Conservation (phyloP, 2,888 invertebrate species). For the Alentia gelatinosa region DNA sequence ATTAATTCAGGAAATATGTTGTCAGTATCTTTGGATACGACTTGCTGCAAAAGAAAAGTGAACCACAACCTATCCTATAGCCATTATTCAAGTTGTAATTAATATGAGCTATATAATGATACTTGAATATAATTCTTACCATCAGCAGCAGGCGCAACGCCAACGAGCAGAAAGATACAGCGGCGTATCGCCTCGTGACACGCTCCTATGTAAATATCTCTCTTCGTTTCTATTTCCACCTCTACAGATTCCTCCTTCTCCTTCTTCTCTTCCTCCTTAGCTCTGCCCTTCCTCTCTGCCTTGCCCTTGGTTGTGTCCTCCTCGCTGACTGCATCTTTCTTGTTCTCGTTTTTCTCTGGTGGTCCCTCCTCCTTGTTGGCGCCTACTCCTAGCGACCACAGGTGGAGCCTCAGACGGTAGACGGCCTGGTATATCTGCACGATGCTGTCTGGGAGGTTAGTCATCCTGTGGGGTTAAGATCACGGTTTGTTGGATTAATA, state of each 20-base stretch:
- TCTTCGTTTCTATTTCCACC: conserved; percentile 44
- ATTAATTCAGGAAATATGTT: no score
- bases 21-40: no score
- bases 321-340: background rate
- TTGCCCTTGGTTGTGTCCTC: background rate
- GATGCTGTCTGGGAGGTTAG: conserved; percentile 56
- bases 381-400: conserved; percentile 58
- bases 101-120: no score
- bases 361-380: background rate
- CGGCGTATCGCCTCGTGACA: conserved; percentile 82
- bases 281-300: conserved; percentile 43
- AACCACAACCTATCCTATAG: background rate
- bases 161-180: conserved; percentile 82
- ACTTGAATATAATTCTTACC: conserved; percentile 59
- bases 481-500: no score
- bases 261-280: conserved; percentile 56
- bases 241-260: conserved; percentile 57
- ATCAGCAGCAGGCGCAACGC: conserved; percentile 80
- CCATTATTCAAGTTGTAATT: no score
- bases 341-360: background rate
- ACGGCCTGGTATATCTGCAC: conserved; percentile 70
- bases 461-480: background rate
- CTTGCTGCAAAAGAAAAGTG: background rate
- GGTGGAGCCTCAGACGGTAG: conserved; percentile 66
- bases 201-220: conserved; percentile 72